Evolutionary conservation across 2,888 invertebrate species (phyloP).

Genomic region (Sympetrum striolatum): DNA sequence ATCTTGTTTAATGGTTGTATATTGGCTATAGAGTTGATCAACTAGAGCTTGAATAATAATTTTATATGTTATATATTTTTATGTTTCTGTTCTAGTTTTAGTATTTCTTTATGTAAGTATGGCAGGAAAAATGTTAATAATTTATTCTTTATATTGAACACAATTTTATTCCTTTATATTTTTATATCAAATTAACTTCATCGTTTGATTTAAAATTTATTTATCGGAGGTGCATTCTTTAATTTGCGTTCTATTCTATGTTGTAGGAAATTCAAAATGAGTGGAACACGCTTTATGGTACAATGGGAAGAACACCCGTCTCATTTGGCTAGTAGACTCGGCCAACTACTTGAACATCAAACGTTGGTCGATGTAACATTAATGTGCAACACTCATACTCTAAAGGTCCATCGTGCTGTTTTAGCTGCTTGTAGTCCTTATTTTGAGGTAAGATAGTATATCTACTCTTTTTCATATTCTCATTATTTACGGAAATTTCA

Average conservation of each 20-base stretch:
- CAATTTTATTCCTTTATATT: too few relatives aligned
- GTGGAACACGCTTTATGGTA: constrained; percentile 66
- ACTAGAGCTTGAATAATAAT: too few relatives aligned
- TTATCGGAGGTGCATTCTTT: too few relatives aligned
- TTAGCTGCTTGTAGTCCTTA: constrained; percentile 76
- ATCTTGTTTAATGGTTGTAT: too few relatives aligned
- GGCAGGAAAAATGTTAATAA: too few relatives aligned
- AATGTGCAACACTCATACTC: constrained; percentile 76
- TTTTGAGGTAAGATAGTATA: constrained; percentile 67
- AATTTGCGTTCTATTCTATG: not conserved
- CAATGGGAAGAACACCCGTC: constrained; percentile 75
- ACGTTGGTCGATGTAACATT: constrained; percentile 77
- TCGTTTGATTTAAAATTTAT: too few relatives aligned
- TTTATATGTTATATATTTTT: too few relatives aligned
- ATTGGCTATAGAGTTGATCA: too few relatives aligned
- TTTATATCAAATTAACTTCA: too few relatives aligned
- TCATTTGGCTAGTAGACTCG: constrained; percentile 72
- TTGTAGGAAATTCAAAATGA: not conserved
- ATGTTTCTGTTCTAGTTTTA: too few relatives aligned
- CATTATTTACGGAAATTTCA: not conserved
- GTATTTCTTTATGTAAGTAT: too few relatives aligned
- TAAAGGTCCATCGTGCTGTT: constrained; percentile 77
- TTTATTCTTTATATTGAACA: too few relatives aligned
- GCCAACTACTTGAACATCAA: constrained; percentile 74
- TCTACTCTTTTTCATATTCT: not conserved